Conservation (phyloP, 2,888 invertebrate species). For the Agonum fuliginosum region DNA sequence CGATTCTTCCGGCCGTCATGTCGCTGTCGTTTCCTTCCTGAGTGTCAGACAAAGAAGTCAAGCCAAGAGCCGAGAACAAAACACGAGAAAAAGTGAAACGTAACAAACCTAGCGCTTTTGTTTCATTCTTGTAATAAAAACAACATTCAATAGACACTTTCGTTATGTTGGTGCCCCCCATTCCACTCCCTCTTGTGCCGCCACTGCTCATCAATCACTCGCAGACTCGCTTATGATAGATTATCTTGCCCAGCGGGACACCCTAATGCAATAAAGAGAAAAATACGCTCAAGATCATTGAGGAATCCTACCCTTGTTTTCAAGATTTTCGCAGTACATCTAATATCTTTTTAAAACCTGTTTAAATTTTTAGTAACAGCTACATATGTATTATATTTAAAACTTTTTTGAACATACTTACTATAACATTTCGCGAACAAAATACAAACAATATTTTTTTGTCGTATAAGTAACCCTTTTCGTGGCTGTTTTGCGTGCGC, state of each 20-base stretch:
- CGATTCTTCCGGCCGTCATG: too few relatives aligned
- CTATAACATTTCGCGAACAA: too few relatives aligned
- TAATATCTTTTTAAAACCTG: too few relatives aligned
- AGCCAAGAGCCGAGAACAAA: slow-evolving; percentile 2
- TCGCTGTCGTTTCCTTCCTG: neutral
- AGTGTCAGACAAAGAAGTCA: neutral
- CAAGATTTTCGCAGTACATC: neutral
- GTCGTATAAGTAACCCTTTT: too few relatives aligned
- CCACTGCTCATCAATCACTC: neutral
- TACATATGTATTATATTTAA: too few relatives aligned
- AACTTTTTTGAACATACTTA: too few relatives aligned
- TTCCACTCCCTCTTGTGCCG: neutral
- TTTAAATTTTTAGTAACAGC: too few relatives aligned
- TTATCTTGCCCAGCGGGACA: neutral
- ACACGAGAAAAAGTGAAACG: neutral
- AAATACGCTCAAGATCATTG: too few relatives aligned
- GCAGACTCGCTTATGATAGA: neutral
- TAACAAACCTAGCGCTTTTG: neutral
- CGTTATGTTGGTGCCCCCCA: neutral
- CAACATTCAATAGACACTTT: slow-evolving; percentile 18
- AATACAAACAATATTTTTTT: too few relatives aligned
- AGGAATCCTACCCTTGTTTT: neutral
- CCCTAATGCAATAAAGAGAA: slow-evolving; percentile 2
- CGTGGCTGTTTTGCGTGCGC: too few relatives aligned
- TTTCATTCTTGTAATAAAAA: slow-evolving; percentile 22